Conservation (phyloP, 2,113 vertebrate genomes). For the Solea solea region DNA sequence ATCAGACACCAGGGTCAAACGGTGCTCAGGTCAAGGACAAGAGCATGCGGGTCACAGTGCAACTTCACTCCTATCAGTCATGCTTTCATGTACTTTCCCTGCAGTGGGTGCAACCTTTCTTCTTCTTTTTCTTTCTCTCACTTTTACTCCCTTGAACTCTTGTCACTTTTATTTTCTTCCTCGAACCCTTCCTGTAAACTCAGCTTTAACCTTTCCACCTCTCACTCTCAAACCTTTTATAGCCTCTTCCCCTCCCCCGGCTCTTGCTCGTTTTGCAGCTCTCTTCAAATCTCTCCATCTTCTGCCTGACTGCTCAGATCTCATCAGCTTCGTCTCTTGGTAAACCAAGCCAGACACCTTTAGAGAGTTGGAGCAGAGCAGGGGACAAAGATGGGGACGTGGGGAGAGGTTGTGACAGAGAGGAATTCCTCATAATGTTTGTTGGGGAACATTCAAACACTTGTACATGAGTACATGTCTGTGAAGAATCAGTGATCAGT, state of each 20-base stretch:
- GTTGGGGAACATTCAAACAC: too few species aligned
- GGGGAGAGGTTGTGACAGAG: conserved; percentile 9
- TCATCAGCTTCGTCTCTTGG: conserved; percentile 51
- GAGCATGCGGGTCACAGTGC: background rate
- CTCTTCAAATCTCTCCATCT: conserved; percentile 4
- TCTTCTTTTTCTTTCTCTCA: background rate
- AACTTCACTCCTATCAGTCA: background rate
- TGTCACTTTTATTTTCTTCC: conserved; percentile 11
- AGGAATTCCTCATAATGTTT: conserved; percentile 41
- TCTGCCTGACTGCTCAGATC: conserved; percentile 41
- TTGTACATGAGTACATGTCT: too few species aligned
- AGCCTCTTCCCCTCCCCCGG: background rate
- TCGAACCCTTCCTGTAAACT: conserved; percentile 29
- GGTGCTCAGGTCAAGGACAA: background rate
- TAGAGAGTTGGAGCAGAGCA: conserved; percentile 32
- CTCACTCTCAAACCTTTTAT: conserved; percentile 24
- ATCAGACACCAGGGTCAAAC: background rate
- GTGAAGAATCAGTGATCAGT: too few species aligned
- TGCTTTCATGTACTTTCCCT: background rate
- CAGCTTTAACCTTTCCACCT: conserved; percentile 42
- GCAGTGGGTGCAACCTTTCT: background rate
- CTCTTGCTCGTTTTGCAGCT: conserved; percentile 40
- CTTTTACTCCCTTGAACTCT: conserved; percentile 11
- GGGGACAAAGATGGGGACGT: conserved; percentile 13
- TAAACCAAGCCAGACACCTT: conserved; percentile 55